These are phyloP conservation scores for Tineola bisselliella DNA, from an alignment of 2,888 invertebrate species.

Conservation along the genomic window DNA sequence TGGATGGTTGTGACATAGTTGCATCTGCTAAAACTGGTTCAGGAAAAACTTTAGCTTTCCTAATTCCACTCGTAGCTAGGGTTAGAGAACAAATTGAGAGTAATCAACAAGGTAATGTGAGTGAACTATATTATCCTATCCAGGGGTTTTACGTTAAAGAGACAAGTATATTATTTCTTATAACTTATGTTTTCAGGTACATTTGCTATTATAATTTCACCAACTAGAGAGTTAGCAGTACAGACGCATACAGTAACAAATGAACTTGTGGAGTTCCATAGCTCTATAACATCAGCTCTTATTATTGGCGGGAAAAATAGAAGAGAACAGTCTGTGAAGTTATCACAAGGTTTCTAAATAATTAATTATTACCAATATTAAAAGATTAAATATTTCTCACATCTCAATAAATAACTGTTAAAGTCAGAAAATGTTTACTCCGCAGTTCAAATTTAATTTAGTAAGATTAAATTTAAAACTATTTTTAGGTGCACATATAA, in stretches of 20 bases:
- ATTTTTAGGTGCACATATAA: constrained; percentile 78
- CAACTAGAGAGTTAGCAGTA: constrained; percentile 94
- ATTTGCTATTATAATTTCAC: constrained; percentile 90
- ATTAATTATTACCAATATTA: too few relatives aligned
- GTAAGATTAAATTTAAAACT: too few relatives aligned
- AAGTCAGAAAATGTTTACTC: too few relatives aligned
- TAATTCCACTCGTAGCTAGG: constrained; percentile 92
- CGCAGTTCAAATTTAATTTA: too few relatives aligned
- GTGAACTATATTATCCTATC: constrained; percentile 13
- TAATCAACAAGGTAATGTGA: constrained; percentile 23
- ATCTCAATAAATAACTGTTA: too few relatives aligned
- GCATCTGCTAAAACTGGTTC: constrained; percentile 97
- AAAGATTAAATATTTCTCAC: too few relatives aligned
- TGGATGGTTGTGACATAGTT: constrained; percentile 91
- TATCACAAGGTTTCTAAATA: constrained; percentile 72
- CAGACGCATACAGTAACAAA: constrained; percentile 94
- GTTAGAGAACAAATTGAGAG: constrained; percentile 69
- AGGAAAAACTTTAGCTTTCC: constrained; percentile 95
- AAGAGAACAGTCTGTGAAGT: constrained; percentile 83
- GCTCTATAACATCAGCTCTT: constrained; percentile 83
- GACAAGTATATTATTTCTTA: too few relatives aligned
- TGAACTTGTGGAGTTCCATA: constrained; percentile 82
- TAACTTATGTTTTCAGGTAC: constrained; percentile 76
- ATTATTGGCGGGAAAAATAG: constrained; percentile 94
- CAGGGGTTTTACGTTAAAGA: too few relatives aligned